Evolutionary conservation across 2,797 vertebrate species (phyloP), one percentile per base, ranked within the genome.

Genomic region (Eulemur rubriventer): DNA sequence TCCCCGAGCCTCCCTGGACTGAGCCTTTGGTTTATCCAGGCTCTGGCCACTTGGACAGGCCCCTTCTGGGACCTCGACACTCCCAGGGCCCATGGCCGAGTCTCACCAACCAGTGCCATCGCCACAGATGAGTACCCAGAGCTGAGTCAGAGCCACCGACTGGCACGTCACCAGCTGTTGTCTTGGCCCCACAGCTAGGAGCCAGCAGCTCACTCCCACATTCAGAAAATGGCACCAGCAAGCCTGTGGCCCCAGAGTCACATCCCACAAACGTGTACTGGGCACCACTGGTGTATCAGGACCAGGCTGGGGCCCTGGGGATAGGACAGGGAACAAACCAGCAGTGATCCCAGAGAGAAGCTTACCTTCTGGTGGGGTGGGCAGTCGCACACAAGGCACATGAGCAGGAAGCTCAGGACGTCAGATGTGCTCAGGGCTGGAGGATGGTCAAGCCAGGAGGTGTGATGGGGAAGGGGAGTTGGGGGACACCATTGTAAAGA

Each of bases 21-120:
- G 5, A 30, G 72, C 12, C 26, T 5, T 59, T 0, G 11, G 35
- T 12, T 22, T 24, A 84, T 13, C 80, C 65, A 63, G 11, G 18
- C 38, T 43, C 1, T 12, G 16, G 38, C 35, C 35, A n/a, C 10
- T 65, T 57, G 17, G 2, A 33, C 16, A 59, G 28, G 13, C 41
- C 61, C 13, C 43, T 55, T 80, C 17, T 61, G 10, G 59, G 10
- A 69, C 9, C 18, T 4, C 6, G 1, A 20, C 2, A 3, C 10
- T 38, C 13, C 78, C 18, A 0, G 38, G 8, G 11, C 30, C 11
- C 46, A 18, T 50, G n/a, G 12, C 43, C 20, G 16, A 10, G 1
- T 65, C 9, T 48, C 0, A 0, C 28, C 70, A 72, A 6, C 59
- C 26, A 10, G 33, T 11, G 2, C 13, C 6, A 0, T 1, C 0